phyloP scores from a whole-genome alignment of 2,888 invertebrate species.

The Aromia moschata region DNA sequence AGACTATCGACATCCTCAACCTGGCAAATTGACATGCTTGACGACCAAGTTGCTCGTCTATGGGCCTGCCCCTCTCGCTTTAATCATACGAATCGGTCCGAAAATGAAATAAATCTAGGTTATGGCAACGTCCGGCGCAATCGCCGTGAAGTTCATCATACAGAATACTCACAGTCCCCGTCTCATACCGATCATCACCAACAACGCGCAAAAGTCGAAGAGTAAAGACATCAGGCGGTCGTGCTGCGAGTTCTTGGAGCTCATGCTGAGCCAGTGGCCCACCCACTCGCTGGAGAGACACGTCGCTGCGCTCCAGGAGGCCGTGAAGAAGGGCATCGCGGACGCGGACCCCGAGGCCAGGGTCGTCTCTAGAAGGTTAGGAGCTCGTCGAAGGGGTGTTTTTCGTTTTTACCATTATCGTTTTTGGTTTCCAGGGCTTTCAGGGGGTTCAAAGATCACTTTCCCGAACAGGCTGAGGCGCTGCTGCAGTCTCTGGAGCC shows the following conservation, averaged over 20 bases:
- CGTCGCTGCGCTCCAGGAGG: slow-evolving; percentile 79
- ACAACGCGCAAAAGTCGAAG: slow-evolving; percentile 81
- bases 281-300: slow-evolving; percentile 84
- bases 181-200: slow-evolving; percentile 80
- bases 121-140: slow-evolving; percentile 87
- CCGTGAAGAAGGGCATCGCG: slow-evolving; percentile 84
- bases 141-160: slow-evolving; percentile 89
- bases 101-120: too few relatives aligned
- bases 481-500: slow-evolving; percentile 85
- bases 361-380: slow-evolving; percentile 81
- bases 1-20: too few relatives aligned
- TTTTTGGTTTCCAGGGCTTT: slow-evolving; percentile 73
- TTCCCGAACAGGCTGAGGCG: slow-evolving; percentile 88
- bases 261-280: slow-evolving; percentile 89
- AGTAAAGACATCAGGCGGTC: slow-evolving; percentile 88
- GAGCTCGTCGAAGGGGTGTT: background rate
- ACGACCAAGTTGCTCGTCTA: too few relatives aligned
- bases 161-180: slow-evolving; percentile 83
- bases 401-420: background rate
- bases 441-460: slow-evolving; percentile 88
- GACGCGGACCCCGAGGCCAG: slow-evolving; percentile 95
- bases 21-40: too few relatives aligned
- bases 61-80: too few relatives aligned
- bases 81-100: too few relatives aligned
- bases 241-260: slow-evolving; percentile 83